Conservation (phyloP, 2,113 vertebrate genomes). For the Athene cunicularia region DNA sequence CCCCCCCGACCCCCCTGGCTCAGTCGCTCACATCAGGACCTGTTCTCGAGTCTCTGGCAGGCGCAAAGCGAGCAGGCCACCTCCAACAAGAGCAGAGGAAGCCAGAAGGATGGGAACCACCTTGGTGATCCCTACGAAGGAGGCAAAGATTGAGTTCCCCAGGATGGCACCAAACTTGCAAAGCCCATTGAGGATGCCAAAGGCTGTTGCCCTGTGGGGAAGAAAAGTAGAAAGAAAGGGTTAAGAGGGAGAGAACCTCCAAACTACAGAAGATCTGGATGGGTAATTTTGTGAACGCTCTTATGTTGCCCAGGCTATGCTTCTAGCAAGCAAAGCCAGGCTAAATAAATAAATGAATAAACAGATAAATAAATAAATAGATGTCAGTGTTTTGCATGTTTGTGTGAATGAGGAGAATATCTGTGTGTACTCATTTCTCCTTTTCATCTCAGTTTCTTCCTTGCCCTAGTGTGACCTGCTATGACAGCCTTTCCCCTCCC, state of each 20-base stretch:
- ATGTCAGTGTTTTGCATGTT: not conserved
- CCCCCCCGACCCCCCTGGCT: not conserved
- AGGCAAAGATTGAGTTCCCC: conserved; percentile 94
- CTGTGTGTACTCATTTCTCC: not conserved
- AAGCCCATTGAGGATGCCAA: conserved; percentile 91
- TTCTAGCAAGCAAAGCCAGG: not conserved
- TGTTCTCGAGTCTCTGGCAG: conserved; percentile 95
- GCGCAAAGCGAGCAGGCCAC: conserved; percentile 90
- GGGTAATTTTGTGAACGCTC: not conserved
- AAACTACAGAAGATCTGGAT: not conserved
- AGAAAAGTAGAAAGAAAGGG: conserved; percentile 7
- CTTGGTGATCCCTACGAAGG: conserved; percentile 93
- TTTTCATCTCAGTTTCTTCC: not conserved
- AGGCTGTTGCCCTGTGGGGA: conserved; percentile 87
- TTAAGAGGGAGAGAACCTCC: not conserved
- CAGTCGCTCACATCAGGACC: conserved; percentile 85
- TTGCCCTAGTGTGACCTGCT: not conserved
- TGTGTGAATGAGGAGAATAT: not conserved
- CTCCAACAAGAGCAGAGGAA: conserved; percentile 89
- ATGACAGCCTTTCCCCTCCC: not conserved
- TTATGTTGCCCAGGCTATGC: not conserved
- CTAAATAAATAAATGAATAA: not conserved
- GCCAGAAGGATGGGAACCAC: conserved; percentile 95
- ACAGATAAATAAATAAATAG: not conserved
- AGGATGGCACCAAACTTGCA: conserved; percentile 93